Base-by-base conservation (phyloP, 2,888 invertebrate genomes). In the Eilema sororculum region DNA sequence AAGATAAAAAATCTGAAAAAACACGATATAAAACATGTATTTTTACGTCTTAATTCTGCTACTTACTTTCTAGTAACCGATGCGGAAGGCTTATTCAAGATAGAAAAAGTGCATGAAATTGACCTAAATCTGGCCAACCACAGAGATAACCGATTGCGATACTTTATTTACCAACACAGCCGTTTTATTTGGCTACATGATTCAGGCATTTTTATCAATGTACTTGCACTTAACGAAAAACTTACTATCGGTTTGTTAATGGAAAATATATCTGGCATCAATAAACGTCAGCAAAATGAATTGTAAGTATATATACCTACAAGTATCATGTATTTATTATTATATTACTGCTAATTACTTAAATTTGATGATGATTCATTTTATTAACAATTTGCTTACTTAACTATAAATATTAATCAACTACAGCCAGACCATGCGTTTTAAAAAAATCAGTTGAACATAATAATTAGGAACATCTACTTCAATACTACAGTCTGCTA, bases 151-250 rank as follows among this genome's bases (percentile, higher is more conserved):
- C 90, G 84, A 76, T 84, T 96, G 52, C 94, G 95, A 60, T 96
- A 93, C 85, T 96, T 96, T 84, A 88, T 91, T 75, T 96, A 95
- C 88, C 96, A 96, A 83, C 95, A 96, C 79, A 95, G 94, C 67
- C 94, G 96, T 72, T 96, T 95, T 84, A 93, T 96, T 76, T 96
- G 96, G 96, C 87, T 95, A 13, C 89, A 93, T 58, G 93, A 95
- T 76, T 93, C 92, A 71, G 93, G 93, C 46, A 80, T 86, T 62
- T 96, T 96, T 87, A 89, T 94, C 37, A 95, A 95, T 81, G 93
- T 95, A 59, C 89, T 93, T 76, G 88, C 92, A 25, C 90, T 95
- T 30, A 95, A 95, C 81, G 95, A 95, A 78, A 95, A 93, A 77
- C 84, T 95, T 28, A 94, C 95, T 22, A 90, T 96, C 60, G 91